Evolutionary conservation across 2,113 vertebrate genomes (phyloP), one percentile per base, ranked within the genome.

Genomic region (Tricholaema leucomelas): DNA sequence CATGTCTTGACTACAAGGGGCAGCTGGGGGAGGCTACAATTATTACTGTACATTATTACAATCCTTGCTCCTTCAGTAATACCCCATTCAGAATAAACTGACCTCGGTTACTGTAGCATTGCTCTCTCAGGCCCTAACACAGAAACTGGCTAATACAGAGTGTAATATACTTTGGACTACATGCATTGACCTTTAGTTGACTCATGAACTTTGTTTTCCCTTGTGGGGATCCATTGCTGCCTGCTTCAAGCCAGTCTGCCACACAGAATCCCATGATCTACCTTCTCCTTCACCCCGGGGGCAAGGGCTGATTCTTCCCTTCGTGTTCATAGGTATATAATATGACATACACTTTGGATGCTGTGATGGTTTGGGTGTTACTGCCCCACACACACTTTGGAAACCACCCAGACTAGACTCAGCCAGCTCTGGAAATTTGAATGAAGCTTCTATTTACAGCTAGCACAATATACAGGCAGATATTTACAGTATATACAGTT

Each of bases 41-140:
- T 85, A 67, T 69, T 88, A 78, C 77, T 86, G 83, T 38, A 80
- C 42, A 18, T 74, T 88, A 60, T n/a, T 54, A 10, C 58, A 85
- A 69, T 85, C 40, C 63, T 38, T 69, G 88, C 25, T 88, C 60
- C 70, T 48, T 38, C 42, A 28, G 52, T 83, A 75, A 18, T 71
- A 42, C 35, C 30, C 12, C 17, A 27, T 66, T 88, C 65, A 30
- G 61, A 86, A 54, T 56, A 81, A 86, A 81, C 50, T 71, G 72
- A 81, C 86, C 61, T 71, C 75, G 38, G 61, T 75, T 84, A 13
- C 65, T 38, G 23, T 52, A 64, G 56, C 69, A 90, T 86, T 85
- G 46, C 88, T 83, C 82, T 65, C 38, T 64, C n/a, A n/a, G n/a
- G 33, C 17, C 31, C 15, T 31, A 40, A 23, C 25, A 21, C 42